These are phyloP conservation scores for Lagodon rhomboides DNA, from an alignment of 2,797 vertebrate genomes.

Conservation along the genomic window DNA sequence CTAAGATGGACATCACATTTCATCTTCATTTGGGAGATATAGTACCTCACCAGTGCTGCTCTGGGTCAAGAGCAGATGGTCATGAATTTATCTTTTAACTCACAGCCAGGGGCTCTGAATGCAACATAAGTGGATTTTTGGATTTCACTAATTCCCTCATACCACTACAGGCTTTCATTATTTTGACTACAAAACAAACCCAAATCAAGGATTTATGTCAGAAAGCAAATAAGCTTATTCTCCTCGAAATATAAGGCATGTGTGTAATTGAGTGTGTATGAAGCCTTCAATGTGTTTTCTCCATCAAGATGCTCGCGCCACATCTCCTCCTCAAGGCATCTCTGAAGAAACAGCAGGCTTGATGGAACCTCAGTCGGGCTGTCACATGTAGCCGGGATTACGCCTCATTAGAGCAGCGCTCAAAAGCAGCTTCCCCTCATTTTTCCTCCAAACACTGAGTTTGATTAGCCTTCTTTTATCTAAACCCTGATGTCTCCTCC, in stretches of 20 bases:
- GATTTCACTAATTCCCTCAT: slow-evolving; percentile 19
- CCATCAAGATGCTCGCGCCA: slow-evolving; percentile 12
- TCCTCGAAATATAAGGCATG: neutral
- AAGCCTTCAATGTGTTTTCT: slow-evolving; percentile 4
- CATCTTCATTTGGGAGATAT: slow-evolving; percentile 10
- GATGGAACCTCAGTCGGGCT: slow-evolving; percentile 31
- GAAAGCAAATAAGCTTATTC: slow-evolving; percentile 16
- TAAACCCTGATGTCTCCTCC: slow-evolving; percentile 17
- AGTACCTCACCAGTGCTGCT: neutral
- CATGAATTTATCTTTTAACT: slow-evolving; percentile 22
- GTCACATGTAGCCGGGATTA: slow-evolving; percentile 48
- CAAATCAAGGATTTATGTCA: slow-evolving; percentile 1
- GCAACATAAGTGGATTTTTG: slow-evolving; percentile 11
- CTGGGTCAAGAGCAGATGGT: slow-evolving; percentile 19
- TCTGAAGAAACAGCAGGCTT: slow-evolving; percentile 27
- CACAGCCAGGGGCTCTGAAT: slow-evolving; percentile 8
- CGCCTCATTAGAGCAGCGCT: slow-evolving; percentile 57
- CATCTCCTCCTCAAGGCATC: slow-evolving; percentile 26
- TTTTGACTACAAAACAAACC: slow-evolving; percentile 3
- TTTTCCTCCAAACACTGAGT: slow-evolving; percentile 25
- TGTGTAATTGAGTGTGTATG: neutral
- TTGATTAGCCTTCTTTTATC: slow-evolving; percentile 59
- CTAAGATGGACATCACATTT: slow-evolving; percentile 3
- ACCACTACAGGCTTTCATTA: slow-evolving; percentile 16
- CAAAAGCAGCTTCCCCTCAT: slow-evolving; percentile 35